phyloP scores from a whole-genome alignment of 2,888 invertebrate genomes.

The Cactoblastis cactorum region DNA sequence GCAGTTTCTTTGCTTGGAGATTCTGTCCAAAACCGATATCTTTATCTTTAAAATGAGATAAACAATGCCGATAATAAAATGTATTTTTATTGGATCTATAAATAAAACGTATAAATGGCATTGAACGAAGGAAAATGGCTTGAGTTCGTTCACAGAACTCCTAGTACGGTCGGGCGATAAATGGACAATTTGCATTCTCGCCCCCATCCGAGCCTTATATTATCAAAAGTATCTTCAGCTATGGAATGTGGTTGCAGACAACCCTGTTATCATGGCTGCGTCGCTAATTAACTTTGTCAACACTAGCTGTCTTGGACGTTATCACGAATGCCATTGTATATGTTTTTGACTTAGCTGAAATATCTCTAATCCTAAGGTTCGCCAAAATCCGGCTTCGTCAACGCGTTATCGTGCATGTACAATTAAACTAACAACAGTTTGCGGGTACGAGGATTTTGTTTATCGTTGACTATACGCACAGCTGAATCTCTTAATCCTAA shows the following conservation, averaged over 20 bases:
- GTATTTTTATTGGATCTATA: slow-evolving; percentile 10
- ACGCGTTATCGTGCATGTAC: slow-evolving; percentile 67
- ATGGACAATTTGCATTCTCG: slow-evolving; percentile 25
- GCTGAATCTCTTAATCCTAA: slow-evolving; percentile 73
- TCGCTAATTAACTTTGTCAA: slow-evolving; percentile 21
- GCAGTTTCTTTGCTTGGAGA: background rate
- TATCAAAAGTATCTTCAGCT: slow-evolving; percentile 21
- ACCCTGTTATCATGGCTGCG: slow-evolving; percentile 17
- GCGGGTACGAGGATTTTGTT: slow-evolving; percentile 65
- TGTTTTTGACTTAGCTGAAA: slow-evolving; percentile 33
- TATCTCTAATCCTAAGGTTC: slow-evolving; percentile 42
- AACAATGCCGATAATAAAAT: slow-evolving; percentile 10
- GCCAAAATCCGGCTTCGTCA: slow-evolving; percentile 42
- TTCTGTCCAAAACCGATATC: slow-evolving; percentile 10
- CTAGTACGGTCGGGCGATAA: slow-evolving; percentile 16
- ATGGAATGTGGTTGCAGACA: slow-evolving; percentile 21
- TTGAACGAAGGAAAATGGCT: slow-evolving; percentile 11
- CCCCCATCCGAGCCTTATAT: slow-evolving; percentile 19
- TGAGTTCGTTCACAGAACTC: slow-evolving; percentile 12
- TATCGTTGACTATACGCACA: slow-evolving; percentile 62
- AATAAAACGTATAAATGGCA: slow-evolving; percentile 7
- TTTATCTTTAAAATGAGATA: slow-evolving; percentile 9
- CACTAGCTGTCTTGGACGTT: slow-evolving; percentile 26
- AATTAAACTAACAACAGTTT: slow-evolving; percentile 72
- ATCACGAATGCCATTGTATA: slow-evolving; percentile 27